Evolutionary conservation across 2,797 vertebrate species (phyloP).

Genomic region (Gymnodraco acuticeps): DNA sequence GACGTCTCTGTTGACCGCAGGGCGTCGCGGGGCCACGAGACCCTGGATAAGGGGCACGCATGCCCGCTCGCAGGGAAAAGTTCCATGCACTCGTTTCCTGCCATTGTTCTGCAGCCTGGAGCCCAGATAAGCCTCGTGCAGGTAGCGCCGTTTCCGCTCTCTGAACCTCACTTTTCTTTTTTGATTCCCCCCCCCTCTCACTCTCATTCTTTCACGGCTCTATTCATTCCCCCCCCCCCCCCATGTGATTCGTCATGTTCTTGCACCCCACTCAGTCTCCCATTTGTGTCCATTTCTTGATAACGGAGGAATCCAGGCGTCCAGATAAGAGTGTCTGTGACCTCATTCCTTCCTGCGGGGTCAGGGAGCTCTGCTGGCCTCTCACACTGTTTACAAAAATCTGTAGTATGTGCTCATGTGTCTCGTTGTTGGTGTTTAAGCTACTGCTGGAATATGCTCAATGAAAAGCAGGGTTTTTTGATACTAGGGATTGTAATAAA

Average conservation of each 20-base stretch:
- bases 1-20: conserved; percentile 79
- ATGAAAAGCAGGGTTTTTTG: no score
- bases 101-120: conserved; percentile 85
- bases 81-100: conserved; percentile 87
- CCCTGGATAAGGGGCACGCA: conserved; percentile 83
- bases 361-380: conserved; percentile 48
- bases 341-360: conserved; percentile 60
- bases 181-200: conserved; percentile 32
- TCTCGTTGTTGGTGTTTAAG: no score
- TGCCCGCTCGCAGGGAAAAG: conserved; percentile 79
- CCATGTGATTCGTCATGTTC: conserved; percentile 27
- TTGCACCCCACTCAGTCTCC: conserved; percentile 55
- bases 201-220: conserved; percentile 29
- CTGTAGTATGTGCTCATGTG: no score
- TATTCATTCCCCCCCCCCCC: conserved; percentile 19
- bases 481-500: no score
- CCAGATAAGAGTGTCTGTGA: conserved; percentile 75
- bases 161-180: conserved; percentile 54
- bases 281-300: conserved; percentile 34
- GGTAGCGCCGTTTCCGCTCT: conserved; percentile 80
- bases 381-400: conserved; percentile 41
- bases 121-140: conserved; percentile 85
- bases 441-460: no score
- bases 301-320: conserved; percentile 77
- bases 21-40: conserved; percentile 79